Percentiles rank a stretch among this genome's conserved stretches.
phyloP scores from a whole-genome alignment of 2,113 vertebrate species.

The Neogale vison region DNA sequence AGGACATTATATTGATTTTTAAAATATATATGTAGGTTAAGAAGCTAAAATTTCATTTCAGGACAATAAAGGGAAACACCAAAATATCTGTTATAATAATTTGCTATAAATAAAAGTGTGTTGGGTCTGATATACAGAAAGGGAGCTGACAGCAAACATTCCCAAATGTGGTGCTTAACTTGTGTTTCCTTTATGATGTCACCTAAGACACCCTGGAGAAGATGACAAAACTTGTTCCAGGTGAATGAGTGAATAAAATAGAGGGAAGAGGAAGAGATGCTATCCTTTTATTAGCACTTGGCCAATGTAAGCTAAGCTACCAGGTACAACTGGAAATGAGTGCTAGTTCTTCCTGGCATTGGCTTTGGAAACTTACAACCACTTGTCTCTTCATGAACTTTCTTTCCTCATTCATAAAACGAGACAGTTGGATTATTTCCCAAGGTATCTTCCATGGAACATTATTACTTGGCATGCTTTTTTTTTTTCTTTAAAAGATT shows the following conservation, averaged over 20 bases:
- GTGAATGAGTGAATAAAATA: conserved; percentile 1
- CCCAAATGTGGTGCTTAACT: not conserved
- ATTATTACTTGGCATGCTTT: conserved; percentile 41
- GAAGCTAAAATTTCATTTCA: conserved; percentile 26
- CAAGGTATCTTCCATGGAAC: conserved; percentile 50
- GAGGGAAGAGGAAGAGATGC: not conserved
- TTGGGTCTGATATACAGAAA: not conserved
- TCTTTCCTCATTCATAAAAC: conserved; percentile 60
- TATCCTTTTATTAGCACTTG: not conserved
- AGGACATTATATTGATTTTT: not conserved
- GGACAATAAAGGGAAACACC: not conserved
- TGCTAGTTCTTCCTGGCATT: conserved; percentile 53
- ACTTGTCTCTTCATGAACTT: conserved; percentile 26
- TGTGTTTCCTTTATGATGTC: not conserved
- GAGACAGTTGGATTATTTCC: conserved; percentile 39
- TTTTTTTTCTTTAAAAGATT: not conserved
- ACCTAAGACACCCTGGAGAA: not conserved
- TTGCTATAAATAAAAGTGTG: not conserved
- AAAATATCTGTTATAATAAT: not conserved
- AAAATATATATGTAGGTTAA: not conserved
- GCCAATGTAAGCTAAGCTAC: not conserved
- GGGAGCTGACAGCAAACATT: not conserved
- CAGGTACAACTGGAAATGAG: conserved; percentile 29
- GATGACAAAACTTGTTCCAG: not conserved
- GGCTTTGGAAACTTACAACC: conserved; percentile 32